Base-by-base conservation (phyloP, 2,888 invertebrate species). In the Microchrysa polita region DNA sequence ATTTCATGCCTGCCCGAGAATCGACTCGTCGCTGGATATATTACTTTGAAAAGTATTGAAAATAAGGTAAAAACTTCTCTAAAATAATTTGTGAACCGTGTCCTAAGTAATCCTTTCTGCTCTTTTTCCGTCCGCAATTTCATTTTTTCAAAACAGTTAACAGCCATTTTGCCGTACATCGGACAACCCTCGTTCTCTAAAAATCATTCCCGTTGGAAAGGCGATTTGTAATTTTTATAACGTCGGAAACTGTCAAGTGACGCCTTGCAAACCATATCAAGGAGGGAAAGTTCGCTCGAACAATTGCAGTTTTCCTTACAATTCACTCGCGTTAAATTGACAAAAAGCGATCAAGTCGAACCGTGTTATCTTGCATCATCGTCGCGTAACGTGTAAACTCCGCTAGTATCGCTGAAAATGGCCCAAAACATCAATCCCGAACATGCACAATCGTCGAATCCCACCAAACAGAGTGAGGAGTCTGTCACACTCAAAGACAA, bases 401-500 rank as follows among this genome's bases (percentile, higher is more conserved):
- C 16, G n/a, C n/a, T n/a, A 23, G 34, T 34, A 40, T 2, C 22
- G 14, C 44, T 7, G 4, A 34, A 74, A 84, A 94, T 94, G 94
- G 94, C 93, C 85, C 94, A 94, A 87, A 94, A 94, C 87, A 91
- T 93, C 79, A 94, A 94, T 86, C 94, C 94, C 78, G 90, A 91
- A 82, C 90, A 90, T 82, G 90, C 92, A 77, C 90, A 90, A 77
- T 90, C 92, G 80, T 90, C 92, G 76, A 89, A 91, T 83, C 88
- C 89, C 78, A 87, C 88, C 77, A 94, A 94, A 88, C 92, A 93
- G 79, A 91, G 90, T 83, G 93, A 94, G 83, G 93, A 93, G 82
- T 91, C 90, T 79, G 90, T 91, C 81, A 92, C 89, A 84, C 82
- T 89, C 79, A 89, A 89, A 85, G 94, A 95, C 86, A 93, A 92